These are phyloP conservation scores for Brenthis daphne DNA, from an alignment of 2,888 invertebrate genomes.

Conservation along the genomic window DNA sequence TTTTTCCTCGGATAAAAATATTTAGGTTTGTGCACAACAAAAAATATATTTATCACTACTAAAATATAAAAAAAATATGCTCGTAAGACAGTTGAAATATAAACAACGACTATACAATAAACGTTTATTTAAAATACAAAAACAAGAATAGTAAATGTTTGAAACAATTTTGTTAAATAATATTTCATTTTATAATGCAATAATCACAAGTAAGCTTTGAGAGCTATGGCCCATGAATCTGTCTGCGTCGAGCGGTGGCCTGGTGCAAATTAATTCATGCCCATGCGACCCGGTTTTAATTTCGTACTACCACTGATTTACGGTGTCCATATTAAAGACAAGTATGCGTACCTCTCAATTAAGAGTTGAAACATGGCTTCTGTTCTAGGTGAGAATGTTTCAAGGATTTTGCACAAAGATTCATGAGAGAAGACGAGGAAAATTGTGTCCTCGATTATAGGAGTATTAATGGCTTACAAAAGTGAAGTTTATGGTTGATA, in stretches of 20 bases:
- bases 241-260: constrained; percentile 59
- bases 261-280: constrained; percentile 69
- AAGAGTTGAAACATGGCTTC: constrained; percentile 44
- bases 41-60: too few relatives aligned
- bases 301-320: constrained; percentile 73
- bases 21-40: too few relatives aligned
- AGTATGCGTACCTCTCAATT: constrained; percentile 65
- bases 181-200: constrained; percentile 28
- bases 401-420: constrained; percentile 43
- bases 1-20: too few relatives aligned
- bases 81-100: too few relatives aligned
- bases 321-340: constrained; percentile 70
- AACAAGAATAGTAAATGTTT: too few relatives aligned
- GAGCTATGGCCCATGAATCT: constrained; percentile 62
- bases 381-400: constrained; percentile 60
- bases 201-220: constrained; percentile 48
- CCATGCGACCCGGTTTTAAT: constrained; percentile 67
- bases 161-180: constrained; percentile 8
- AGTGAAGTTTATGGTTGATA: not conserved
- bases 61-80: too few relatives aligned
- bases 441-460: constrained; percentile 10
- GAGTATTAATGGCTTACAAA: constrained; percentile 11
- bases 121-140: too few relatives aligned
- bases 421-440: constrained; percentile 25
- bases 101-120: too few relatives aligned